Conservation (phyloP, 2,113 vertebrate species). For the Choloepus hoffmanni region DNA sequence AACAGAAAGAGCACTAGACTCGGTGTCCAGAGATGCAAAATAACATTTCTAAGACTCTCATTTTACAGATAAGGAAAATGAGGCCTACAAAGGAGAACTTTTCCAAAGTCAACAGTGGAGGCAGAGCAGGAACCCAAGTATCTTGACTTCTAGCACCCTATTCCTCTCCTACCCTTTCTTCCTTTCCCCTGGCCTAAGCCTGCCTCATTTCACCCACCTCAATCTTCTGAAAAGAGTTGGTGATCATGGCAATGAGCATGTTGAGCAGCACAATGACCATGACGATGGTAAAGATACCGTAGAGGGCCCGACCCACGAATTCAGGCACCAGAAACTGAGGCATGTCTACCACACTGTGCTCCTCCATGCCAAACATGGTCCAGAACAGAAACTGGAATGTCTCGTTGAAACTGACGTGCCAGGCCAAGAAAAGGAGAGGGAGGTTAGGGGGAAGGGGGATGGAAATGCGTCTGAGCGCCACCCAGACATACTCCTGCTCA, state of each 20-base stretch:
- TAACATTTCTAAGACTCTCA: not conserved
- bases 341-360: constrained; percentile 92
- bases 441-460: not conserved
- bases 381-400: constrained; percentile 95
- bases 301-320: constrained; percentile 90
- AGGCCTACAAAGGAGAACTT: not conserved
- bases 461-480: not conserved
- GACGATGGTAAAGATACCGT: constrained; percentile 93
- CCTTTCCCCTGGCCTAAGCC: not conserved
- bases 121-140: not conserved
- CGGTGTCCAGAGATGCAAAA: not conserved
- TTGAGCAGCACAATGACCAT: constrained; percentile 95
- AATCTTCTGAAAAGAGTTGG: constrained; percentile 96
- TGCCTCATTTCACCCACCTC: constrained; percentile 85
- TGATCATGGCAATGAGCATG: constrained; percentile 97
- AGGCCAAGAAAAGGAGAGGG: not conserved
- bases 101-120: not conserved
- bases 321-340: constrained; percentile 89
- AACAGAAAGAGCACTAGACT: not conserved
- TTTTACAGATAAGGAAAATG: not conserved
- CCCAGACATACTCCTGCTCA: not conserved
- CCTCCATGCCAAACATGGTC: constrained; percentile 95
- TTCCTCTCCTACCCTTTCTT: not conserved
- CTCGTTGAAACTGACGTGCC: constrained; percentile 90
- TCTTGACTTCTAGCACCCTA: not conserved